These are phyloP conservation scores for Neria commutata DNA, from an alignment of 2,888 invertebrate genomes.

Conservation along the genomic window DNA sequence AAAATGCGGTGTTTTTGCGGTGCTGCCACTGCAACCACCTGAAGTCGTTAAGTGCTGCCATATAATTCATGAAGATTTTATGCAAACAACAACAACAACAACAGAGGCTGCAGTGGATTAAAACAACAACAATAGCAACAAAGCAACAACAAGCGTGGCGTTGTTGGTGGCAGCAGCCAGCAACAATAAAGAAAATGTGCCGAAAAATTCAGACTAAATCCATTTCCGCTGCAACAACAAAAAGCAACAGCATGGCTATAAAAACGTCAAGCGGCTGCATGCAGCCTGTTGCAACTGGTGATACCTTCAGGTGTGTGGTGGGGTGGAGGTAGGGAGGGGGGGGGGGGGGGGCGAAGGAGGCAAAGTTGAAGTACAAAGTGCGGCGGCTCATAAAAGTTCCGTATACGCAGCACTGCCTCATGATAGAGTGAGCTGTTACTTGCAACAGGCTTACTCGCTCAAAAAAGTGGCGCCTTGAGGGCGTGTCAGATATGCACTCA, in stretches of 20 bases:
- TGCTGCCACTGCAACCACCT: conserved; percentile 13
- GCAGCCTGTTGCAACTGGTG: neutral
- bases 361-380: conserved; percentile 13
- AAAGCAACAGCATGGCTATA: neutral
- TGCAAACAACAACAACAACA: conserved; percentile 30
- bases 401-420: too few species aligned
- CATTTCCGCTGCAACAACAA: conserved; percentile 2
- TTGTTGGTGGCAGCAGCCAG: conserved; percentile 7
- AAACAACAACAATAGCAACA: conserved; percentile 24
- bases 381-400: too few species aligned
- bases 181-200: neutral
- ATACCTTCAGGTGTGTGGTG: neutral
- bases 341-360: neutral
- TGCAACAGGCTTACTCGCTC: too few species aligned
- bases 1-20: neutral
- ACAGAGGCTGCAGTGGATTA: neutral
- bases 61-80: conserved; percentile 47
- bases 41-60: conserved; percentile 43
- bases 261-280: neutral
- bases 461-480: too few species aligned
- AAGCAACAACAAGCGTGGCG: conserved; percentile 8
- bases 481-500: too few species aligned
- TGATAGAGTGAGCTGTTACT: too few species aligned
- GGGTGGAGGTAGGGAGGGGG: neutral
- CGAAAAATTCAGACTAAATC: neutral